A percentile compares a stretch with the other conserved stretches of the same genome.
These are phyloP conservation scores for Chalcosyrphus nemorum DNA, from an alignment of 2,888 invertebrate species.

Conservation along the genomic window DNA sequence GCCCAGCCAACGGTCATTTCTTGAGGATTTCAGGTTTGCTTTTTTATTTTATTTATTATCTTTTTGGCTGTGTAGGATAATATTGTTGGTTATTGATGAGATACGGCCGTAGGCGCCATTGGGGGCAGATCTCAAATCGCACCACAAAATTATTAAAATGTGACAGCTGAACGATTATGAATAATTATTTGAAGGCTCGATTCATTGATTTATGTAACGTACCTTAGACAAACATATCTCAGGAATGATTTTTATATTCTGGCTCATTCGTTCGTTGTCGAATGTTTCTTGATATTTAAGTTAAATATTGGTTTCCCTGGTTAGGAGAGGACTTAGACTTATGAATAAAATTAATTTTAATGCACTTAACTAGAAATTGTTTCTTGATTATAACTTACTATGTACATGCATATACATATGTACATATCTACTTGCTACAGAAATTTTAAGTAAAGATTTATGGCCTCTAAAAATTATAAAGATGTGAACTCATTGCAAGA, in stretches of 20 bases:
- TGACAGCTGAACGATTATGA: constrained; percentile 80
- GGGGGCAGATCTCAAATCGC: constrained; percentile 79
- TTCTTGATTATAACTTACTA: no score
- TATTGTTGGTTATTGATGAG: constrained; percentile 78
- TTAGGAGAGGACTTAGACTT: background rate
- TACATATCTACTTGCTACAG: no score
- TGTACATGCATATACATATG: no score
- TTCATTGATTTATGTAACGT: constrained; percentile 75
- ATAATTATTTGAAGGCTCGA: constrained; percentile 77
- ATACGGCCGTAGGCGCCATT: constrained; percentile 79
- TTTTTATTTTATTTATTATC: constrained; percentile 47
- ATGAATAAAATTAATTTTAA: constrained; percentile 10
- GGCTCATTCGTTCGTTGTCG: constrained; percentile 21
- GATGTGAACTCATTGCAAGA: no score
- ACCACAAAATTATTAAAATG: constrained; percentile 80
- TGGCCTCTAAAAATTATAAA: no score
- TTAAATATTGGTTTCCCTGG: constrained; percentile 26
- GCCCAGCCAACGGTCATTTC: constrained; percentile 25
- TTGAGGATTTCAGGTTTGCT: constrained; percentile 48
- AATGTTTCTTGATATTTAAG: constrained; percentile 28
- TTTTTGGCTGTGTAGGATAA: constrained; percentile 67
- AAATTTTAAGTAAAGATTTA: no score
- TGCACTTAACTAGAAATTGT: background rate
- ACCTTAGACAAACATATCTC: constrained; percentile 63
- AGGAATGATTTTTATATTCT: constrained; percentile 44